These are phyloP conservation scores for Paradoxurus hermaphroditus DNA, from an alignment of 2,113 vertebrate genomes.

Conservation along the genomic window DNA sequence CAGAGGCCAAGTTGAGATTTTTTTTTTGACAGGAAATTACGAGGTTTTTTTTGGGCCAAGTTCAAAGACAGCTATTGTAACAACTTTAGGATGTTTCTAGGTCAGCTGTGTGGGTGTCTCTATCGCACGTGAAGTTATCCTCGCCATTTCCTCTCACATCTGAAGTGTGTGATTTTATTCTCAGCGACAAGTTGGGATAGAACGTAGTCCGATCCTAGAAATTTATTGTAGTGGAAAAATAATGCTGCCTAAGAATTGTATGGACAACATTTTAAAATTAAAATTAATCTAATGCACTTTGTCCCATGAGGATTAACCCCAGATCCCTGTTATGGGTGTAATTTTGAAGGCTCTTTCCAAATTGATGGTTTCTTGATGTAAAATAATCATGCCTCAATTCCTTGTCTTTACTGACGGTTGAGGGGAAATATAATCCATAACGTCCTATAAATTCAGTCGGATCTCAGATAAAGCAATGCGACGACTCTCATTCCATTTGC, in stretches of 20 bases:
- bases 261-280: background rate
- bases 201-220: background rate
- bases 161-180: background rate
- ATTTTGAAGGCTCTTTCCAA: background rate
- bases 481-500: background rate
- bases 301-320: background rate
- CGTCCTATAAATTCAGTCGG: background rate
- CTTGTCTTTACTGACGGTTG: background rate
- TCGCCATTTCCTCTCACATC: background rate
- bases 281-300: background rate
- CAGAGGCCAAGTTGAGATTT: constrained; percentile 49
- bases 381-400: background rate
- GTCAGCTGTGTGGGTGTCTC: background rate
- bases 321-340: background rate
- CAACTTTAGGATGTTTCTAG: background rate
- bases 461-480: background rate
- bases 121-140: background rate
- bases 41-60: background rate
- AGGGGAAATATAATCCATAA: background rate
- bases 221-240: background rate
- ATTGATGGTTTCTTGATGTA: background rate
- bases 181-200: background rate
- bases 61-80: background rate
- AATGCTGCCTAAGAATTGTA: background rate
- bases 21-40: background rate